These are phyloP conservation scores for Balaeniceps rex DNA, from an alignment of 2,113 vertebrate species.

Conservation along the genomic window DNA sequence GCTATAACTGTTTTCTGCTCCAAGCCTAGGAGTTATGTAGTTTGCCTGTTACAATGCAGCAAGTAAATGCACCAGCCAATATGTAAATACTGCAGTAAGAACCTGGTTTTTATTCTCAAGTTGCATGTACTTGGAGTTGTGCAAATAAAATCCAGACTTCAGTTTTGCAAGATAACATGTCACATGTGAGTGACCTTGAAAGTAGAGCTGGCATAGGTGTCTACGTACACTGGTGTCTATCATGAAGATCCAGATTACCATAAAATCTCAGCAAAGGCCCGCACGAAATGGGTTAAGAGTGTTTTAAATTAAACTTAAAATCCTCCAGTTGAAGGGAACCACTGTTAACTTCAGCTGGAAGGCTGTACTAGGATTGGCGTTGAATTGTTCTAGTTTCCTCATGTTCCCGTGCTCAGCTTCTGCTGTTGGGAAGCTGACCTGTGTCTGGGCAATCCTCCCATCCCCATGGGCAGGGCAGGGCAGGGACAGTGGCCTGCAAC, in stretches of 20 bases:
- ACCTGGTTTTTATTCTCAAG: not conserved
- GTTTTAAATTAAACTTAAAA: not conserved
- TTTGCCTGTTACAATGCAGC: not conserved
- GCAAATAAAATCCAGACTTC: not conserved
- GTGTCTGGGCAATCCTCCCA: no score
- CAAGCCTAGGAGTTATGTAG: not conserved
- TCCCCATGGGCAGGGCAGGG: no score
- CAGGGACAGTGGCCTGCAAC: not conserved
- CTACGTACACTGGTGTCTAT: not conserved
- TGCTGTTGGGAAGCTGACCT: not conserved
- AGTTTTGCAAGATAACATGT: not conserved
- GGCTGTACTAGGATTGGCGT: fast-evolving
- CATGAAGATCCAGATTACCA: no score
- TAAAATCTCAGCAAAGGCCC: not conserved
- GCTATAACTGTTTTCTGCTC: not conserved
- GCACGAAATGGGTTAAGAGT: fast-evolving
- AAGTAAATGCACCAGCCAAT: not conserved
- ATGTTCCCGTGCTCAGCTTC: fast-evolving
- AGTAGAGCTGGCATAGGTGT: not conserved
- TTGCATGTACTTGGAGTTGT: fast-evolving
- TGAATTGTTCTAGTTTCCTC: fast-evolving
- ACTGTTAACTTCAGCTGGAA: not conserved
- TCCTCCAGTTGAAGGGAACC: not conserved
- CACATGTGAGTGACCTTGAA: not conserved
- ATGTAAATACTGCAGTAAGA: not conserved